Percentiles rank a stretch among this genome's conserved stretches.
These are phyloP conservation scores for Tragelaphus strepsiceros DNA, from an alignment of 2,113 vertebrate genomes.

Conservation along the genomic window DNA sequence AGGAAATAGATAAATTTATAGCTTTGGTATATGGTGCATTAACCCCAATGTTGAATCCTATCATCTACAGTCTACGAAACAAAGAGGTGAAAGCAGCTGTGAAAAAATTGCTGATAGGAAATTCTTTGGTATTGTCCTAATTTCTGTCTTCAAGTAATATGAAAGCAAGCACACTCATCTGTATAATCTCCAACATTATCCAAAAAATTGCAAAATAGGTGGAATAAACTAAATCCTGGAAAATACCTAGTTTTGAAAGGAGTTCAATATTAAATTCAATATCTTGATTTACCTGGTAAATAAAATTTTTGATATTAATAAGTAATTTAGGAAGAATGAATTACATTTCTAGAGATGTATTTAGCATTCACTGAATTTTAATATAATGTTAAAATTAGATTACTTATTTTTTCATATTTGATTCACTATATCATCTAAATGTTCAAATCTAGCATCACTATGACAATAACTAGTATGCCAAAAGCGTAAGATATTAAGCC, in stretches of 20 bases:
- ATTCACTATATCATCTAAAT: neutral
- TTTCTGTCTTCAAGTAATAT: neutral
- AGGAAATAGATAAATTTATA: slow-evolving; percentile 61
- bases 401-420: neutral
- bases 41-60: slow-evolving; percentile 65
- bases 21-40: slow-evolving; percentile 51
- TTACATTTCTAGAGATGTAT: neutral
- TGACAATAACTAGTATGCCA: neutral
- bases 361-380: neutral
- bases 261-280: neutral
- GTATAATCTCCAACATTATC: neutral
- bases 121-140: neutral
- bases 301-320: neutral
- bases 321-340: neutral
- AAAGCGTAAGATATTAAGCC: neutral
- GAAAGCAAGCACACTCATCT: neutral
- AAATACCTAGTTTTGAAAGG: neutral
- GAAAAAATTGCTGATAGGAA: slow-evolving; percentile 42
- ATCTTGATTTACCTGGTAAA: neutral
- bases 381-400: neutral
- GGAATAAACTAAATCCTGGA: neutral
- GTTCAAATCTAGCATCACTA: neutral
- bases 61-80: slow-evolving; percentile 64
- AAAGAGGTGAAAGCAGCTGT: slow-evolving; percentile 63
- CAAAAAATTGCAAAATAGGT: neutral